Conservation (phyloP, 2,113 vertebrate genomes). For the Xenotilapia leptura region DNA sequence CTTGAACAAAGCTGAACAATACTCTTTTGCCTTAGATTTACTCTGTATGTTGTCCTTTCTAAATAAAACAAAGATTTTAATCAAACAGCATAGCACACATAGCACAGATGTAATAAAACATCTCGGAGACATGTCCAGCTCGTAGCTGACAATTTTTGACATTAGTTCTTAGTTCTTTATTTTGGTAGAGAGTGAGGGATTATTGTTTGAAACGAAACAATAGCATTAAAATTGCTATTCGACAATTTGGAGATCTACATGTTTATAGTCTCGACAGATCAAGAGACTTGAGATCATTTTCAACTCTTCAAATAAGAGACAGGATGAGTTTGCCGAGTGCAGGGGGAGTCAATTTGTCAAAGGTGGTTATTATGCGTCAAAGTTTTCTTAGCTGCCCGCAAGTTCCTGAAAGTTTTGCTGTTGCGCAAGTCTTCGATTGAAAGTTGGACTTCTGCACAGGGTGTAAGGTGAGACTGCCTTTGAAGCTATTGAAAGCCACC, state of each 20-base stretch:
- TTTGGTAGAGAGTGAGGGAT: background rate
- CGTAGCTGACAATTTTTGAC: background rate
- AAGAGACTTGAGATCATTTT: background rate
- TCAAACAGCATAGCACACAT: background rate
- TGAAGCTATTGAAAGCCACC: background rate
- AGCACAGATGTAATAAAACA: background rate
- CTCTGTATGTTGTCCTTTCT: background rate
- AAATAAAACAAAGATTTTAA: background rate
- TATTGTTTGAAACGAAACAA: background rate
- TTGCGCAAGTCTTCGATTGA: background rate
- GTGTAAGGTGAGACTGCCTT: background rate
- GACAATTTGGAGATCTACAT: background rate
- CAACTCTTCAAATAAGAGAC: background rate
- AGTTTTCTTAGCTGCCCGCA: background rate
- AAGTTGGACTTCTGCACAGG: background rate
- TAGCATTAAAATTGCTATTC: background rate
- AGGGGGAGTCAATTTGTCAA: background rate
- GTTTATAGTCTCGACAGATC: background rate
- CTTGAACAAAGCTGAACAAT: background rate
- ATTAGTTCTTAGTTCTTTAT: background rate
- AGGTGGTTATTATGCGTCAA: background rate
- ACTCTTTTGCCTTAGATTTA: background rate
- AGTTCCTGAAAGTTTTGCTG: background rate
- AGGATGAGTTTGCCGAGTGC: background rate
- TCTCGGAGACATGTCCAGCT: background rate